Conservation (phyloP, 2,113 vertebrate species). For the Hippoglossus stenolepis region DNA sequence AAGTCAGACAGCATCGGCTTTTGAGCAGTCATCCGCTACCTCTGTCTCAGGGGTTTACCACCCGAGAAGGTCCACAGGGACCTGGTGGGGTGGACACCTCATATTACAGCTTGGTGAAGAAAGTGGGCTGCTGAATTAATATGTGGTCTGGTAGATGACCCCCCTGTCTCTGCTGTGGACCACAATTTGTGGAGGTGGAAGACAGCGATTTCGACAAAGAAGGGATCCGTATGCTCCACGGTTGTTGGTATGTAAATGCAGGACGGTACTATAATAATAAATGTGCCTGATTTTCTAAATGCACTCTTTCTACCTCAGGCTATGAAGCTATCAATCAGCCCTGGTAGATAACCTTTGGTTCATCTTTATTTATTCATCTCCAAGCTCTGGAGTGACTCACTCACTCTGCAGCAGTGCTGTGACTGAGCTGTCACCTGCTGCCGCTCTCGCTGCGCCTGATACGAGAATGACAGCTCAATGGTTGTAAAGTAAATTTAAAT, state of each 20-base stretch:
- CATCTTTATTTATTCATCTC: constrained; percentile 23
- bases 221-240: no score
- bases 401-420: constrained; percentile 9
- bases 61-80: background rate
- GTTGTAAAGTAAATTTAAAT: constrained; percentile 23
- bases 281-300: background rate
- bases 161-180: background rate
- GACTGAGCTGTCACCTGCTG: constrained; percentile 24
- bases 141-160: background rate
- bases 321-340: background rate
- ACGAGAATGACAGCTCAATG: constrained; percentile 17
- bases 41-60: background rate
- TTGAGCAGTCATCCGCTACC: background rate
- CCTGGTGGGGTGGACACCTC: no score
- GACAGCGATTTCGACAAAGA: no score
- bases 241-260: background rate
- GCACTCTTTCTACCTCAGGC: background rate
- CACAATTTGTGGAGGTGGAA: background rate
- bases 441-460: constrained; percentile 10
- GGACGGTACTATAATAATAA: background rate
- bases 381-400: background rate
- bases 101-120: no score
- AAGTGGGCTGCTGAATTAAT: no score
- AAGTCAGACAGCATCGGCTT: background rate
- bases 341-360: background rate